Conservation (phyloP, 2,888 invertebrate genomes). For the Hypomecis atomaria region DNA sequence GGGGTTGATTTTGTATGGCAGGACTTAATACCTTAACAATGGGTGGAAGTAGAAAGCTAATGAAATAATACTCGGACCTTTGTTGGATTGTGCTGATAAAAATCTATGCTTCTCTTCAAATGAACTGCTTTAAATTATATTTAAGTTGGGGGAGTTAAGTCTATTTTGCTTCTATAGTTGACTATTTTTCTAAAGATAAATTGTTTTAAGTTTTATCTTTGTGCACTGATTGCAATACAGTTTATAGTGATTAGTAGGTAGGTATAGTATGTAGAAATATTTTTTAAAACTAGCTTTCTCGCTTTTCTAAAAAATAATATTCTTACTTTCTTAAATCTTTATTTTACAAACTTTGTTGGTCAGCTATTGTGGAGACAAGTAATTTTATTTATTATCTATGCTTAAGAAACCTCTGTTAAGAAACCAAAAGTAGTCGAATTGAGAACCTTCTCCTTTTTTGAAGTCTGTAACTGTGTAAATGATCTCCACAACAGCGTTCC, state of each 20-base stretch:
- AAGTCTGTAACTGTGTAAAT: background rate
- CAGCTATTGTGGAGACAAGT: background rate
- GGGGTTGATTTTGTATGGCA: constrained; percentile 10
- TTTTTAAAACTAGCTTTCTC: background rate
- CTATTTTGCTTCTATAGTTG: too few relatives aligned
- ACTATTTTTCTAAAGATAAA: too few relatives aligned
- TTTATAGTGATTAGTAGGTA: too few relatives aligned
- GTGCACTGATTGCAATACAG: too few relatives aligned
- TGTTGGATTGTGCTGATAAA: constrained; percentile 6
- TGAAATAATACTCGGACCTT: constrained; percentile 17
- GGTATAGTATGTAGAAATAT: too few relatives aligned
- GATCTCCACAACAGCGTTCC: constrained; percentile 31
- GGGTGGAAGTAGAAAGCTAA: constrained; percentile 11
- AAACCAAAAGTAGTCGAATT: too few relatives aligned
- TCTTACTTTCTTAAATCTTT: too few relatives aligned
- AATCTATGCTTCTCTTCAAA: background rate
- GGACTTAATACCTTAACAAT: constrained; percentile 18
- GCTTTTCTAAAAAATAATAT: background rate
- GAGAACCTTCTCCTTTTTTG: too few relatives aligned
- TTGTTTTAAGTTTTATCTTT: too few relatives aligned
- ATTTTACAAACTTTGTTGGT: constrained; percentile 1
- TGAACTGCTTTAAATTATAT: background rate
- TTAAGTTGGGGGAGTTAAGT: background rate
- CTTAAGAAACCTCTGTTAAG: too few relatives aligned
- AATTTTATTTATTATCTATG: too few relatives aligned